These are phyloP conservation scores for Meiosimyza platycephala DNA, from an alignment of 2,888 invertebrate species.

Conservation along the genomic window DNA sequence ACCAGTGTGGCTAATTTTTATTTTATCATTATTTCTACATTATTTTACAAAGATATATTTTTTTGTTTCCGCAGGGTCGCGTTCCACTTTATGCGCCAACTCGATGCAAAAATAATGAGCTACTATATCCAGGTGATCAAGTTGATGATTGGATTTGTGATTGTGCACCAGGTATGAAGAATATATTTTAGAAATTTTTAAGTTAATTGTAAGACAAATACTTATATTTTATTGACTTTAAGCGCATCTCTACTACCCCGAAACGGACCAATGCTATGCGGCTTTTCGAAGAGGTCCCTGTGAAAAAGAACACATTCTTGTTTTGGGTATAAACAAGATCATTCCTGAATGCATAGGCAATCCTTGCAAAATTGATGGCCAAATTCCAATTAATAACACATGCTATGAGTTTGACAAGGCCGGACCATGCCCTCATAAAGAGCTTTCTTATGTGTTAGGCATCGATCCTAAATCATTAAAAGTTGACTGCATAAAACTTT, in stretches of 20 bases:
- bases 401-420: conserved; percentile 58
- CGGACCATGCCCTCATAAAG: conserved; percentile 59
- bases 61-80: conserved; percentile 57
- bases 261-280: conserved; percentile 72
- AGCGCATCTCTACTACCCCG: conserved; percentile 71
- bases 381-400: conserved; percentile 63
- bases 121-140: conserved; percentile 76
- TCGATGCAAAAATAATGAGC: conserved; percentile 73
- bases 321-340: conserved; percentile 69
- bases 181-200: conserved; percentile 6
- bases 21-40: too few relatives aligned
- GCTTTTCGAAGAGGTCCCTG: conserved; percentile 78
- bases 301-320: conserved; percentile 69
- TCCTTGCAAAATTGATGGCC: conserved; percentile 71
- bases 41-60: not conserved
- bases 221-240: conserved; percentile 4
- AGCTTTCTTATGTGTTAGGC: conserved; percentile 68
- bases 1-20: too few relatives aligned
- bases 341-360: conserved; percentile 74
- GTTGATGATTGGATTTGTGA: conserved; percentile 74
- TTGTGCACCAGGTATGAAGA: conserved; percentile 63
- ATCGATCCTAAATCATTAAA: conserved; percentile 73
- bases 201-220: not conserved
- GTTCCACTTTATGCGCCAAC: conserved; percentile 72
- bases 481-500: conserved; percentile 70